These are phyloP conservation scores for Hetaerina titia DNA, from an alignment of 2,888 invertebrate species.

Conservation along the genomic window DNA sequence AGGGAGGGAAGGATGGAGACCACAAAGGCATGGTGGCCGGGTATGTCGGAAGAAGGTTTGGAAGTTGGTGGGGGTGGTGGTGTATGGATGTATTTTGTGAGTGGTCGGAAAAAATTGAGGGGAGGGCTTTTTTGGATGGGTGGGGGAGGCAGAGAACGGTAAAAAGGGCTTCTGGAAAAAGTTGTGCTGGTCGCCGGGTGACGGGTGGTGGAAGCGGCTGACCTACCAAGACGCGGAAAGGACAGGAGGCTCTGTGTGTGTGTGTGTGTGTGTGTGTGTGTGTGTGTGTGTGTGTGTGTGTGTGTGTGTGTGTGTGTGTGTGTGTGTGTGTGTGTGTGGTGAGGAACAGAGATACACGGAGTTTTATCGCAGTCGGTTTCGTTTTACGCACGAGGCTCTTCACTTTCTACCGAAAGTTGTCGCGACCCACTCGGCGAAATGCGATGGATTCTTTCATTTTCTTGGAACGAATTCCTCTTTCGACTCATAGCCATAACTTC, in stretches of 20 bases:
- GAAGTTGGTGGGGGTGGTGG: background rate
- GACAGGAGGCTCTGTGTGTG: background rate
- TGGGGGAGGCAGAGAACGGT: background rate
- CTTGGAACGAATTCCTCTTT: background rate
- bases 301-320: background rate
- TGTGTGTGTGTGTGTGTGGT: background rate
- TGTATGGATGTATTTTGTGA: too few relatives aligned
- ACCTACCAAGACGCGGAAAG: background rate
- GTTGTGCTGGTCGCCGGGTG: too few relatives aligned
- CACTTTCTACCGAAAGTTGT: constrained; percentile 9
- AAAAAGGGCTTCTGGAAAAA: too few relatives aligned
- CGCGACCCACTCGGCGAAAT: constrained; percentile 7
- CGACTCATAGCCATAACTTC: background rate
- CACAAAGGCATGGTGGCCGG: background rate
- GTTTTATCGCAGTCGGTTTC: background rate
- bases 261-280: background rate
- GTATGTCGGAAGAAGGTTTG: background rate
- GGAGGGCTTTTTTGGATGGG: background rate
- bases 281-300: background rate
- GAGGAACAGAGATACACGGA: background rate
- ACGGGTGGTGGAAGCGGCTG: background rate
- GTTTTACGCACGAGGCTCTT: background rate
- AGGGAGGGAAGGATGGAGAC: background rate
- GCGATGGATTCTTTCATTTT: background rate
- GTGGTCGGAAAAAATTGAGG: background rate